A percentile compares a stretch with the other conserved stretches of the same genome.
Conservation (phyloP, 2,888 invertebrate species). For the Matsumyia berberina region DNA sequence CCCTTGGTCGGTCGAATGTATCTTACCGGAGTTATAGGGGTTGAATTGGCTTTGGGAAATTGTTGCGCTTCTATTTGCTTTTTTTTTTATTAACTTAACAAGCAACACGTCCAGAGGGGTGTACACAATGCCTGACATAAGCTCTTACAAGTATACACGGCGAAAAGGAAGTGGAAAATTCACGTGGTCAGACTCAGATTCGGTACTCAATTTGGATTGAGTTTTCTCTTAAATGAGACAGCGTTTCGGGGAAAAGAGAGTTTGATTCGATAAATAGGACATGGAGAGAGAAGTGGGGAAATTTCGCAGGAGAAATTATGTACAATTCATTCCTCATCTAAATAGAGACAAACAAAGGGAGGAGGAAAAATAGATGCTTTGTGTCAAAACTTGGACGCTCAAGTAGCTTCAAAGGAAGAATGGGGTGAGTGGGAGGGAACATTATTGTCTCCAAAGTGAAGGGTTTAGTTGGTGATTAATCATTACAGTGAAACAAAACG, state of each 20-base stretch:
- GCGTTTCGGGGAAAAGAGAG: conserved; percentile 27
- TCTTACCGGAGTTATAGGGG: conserved; percentile 44
- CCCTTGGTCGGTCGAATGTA: conserved; percentile 29
- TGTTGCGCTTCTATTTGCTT: conserved; percentile 75
- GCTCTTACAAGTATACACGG: conserved; percentile 27
- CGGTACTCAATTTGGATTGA: conserved; percentile 29
- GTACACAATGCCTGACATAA: too few species aligned
- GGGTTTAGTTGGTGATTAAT: too few species aligned
- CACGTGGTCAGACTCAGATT: conserved; percentile 59
- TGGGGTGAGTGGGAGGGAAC: not conserved
- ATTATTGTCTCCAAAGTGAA: too few species aligned
- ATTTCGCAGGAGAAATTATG: conserved; percentile 30
- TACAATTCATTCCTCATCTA: not conserved
- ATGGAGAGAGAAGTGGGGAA: conserved; percentile 45
- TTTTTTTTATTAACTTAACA: conserved; percentile 58
- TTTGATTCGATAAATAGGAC: not conserved
- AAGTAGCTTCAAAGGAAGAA: conserved; percentile 15
- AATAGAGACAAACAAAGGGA: conserved; percentile 33
- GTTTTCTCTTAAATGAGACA: conserved; percentile 63
- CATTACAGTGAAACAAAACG: too few species aligned
- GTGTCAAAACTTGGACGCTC: not conserved
- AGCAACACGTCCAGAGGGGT: conserved; percentile 61
- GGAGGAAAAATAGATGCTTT: conserved; percentile 31
- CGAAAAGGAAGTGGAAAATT: conserved; percentile 46
- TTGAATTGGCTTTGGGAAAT: conserved; percentile 69